Evolutionary conservation across 64 coral and sea anemone species (phyloP).

Genomic region (Astreopora myriophthalma): DNA sequence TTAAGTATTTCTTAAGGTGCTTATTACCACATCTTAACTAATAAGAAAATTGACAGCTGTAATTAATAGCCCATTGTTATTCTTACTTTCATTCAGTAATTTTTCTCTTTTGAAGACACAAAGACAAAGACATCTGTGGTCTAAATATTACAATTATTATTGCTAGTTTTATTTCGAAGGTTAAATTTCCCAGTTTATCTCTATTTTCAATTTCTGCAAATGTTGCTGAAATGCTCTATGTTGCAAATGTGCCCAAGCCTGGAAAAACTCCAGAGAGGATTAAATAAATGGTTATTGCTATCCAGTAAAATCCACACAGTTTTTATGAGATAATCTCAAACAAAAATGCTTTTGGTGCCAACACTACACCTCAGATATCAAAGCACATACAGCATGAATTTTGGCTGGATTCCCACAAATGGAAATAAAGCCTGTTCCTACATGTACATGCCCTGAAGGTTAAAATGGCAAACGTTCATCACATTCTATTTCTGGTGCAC

Average conservation of each 20-base stretch:
- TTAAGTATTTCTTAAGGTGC: too few species aligned
- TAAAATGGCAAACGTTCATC: too few species aligned
- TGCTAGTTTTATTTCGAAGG: too few species aligned
- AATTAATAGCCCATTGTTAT: background rate
- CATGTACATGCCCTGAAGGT: too few species aligned
- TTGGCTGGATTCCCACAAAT: background rate
- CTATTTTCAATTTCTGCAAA: too few species aligned
- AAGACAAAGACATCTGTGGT: background rate
- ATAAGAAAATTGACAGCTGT: too few species aligned
- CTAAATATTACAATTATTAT: background rate
- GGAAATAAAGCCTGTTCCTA: too few species aligned
- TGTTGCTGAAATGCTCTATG: too few species aligned
- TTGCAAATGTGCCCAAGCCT: background rate
- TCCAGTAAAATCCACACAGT: background rate
- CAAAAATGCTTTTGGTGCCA: background rate
- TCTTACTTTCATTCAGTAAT: background rate
- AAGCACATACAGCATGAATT: background rate
- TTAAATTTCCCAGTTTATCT: too few species aligned
- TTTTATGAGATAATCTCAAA: background rate
- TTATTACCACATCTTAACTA: too few species aligned
- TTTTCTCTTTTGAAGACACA: background rate
- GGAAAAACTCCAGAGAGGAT: background rate
- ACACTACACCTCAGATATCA: background rate
- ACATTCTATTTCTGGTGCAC: too few species aligned
- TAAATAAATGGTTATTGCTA: too few species aligned